Base-by-base conservation (phyloP, 2,797 vertebrate species). In the Ctenosaura bakeri region DNA sequence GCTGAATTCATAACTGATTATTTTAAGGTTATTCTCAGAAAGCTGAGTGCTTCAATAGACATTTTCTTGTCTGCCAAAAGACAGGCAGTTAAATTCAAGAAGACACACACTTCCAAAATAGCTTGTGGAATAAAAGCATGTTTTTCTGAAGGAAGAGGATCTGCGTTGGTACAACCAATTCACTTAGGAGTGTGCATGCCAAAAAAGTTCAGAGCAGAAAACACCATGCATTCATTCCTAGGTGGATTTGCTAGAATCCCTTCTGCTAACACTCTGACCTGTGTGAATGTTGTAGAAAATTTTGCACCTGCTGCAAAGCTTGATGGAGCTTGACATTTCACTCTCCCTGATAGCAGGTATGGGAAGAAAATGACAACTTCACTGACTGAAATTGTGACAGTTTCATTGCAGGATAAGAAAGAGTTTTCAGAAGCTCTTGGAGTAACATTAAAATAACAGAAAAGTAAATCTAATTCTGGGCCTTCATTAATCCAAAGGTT, bases 401-500 rank as follows among this genome's bases (percentile, higher is more conserved):
- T 93, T 94, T 94, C 86, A 50, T 83, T 90, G 86, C 80, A 76
- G 90, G 80, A 74, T 64, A 91, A 90, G 81, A 95, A 95, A 94
- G 59, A 91, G 56, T 94, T 94, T 95, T 93, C 91, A 86, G 22
- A 80, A 91, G 88, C 92, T 85, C 73, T 0, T 87, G 88, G 83
- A 80, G 90, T 95, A 91, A 92, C 94, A 94, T 95, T 93, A 94
- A 95, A 93, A 91, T 85, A 88, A 88, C 59, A 88, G 64, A 54
- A 79, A 94, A 92, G 88, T 82, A 82, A 82, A 90, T 81, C 24
- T 42, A 86, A 71, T 89, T 83, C 90, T 1, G 3, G 89, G 89
- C 86, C 89, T 78, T 93, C 90, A 90, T 90, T 94, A 94, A 82
- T 82, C 89, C 89, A 94, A 88, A 81, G 90, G 89, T 83, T 14